Evolutionary conservation across 2,888 invertebrate species (phyloP), one percentile per base, ranked within the genome.

Genomic region (Mythimna pallens): DNA sequence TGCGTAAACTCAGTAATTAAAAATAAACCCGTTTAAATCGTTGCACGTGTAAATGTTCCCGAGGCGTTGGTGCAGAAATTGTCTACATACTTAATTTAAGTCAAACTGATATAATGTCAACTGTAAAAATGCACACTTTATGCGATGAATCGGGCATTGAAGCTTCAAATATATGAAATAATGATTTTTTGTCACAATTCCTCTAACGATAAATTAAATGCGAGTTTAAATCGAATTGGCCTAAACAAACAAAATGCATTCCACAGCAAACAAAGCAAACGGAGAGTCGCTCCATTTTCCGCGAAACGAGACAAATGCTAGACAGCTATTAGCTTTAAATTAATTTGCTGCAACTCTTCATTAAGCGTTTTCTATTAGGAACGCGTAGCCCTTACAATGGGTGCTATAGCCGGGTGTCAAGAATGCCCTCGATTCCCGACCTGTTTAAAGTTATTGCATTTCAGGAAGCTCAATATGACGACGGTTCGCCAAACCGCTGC

Each of bases 401-500:
- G 59, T 73, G 77, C 78, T 71, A 72, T 70, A 76, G 81, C 75
- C 71, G 65, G 73, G 71, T 73, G 77, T 73, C 64, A 69, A 72
- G 79, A 85, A 83, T 86, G 85, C 78, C 76, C 82, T 79, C 84
- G 80, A 89, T 88, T 86, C 86, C 76, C 84, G 83, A 79, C 88
- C 81, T 78, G 86, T 81, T 89, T 87, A 76, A 84, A 89, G 73
- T 89, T 86, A 89, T 89, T 88, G 87, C 88, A 84, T 86, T 88
- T 86, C 86, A 74, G 71, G 80, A 62, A 76, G 79, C 76, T 88
- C 84, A 85, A 87, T 85, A 86, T 70, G 70, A 73, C 70, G 76
- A 50, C 66, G 73, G 68, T 67, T 71, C 67, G 81, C 83, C 61
- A 70, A 76, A 78, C 65, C 78, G 66, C 66, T 74, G 67, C 74